phyloP scores from a whole-genome alignment of 2,888 invertebrate species.

The Rapana venosa region DNA sequence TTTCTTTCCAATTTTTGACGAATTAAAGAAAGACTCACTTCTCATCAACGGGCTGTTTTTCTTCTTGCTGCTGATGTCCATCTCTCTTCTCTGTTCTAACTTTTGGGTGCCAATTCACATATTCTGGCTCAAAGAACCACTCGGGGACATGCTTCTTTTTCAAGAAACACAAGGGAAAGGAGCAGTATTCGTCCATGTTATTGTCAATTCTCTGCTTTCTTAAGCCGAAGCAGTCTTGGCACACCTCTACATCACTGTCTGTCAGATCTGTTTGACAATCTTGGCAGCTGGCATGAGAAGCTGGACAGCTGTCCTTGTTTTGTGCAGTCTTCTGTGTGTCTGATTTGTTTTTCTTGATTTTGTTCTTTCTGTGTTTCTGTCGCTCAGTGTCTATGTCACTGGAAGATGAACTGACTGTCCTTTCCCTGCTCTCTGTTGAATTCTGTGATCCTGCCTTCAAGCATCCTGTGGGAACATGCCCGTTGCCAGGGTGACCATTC shows the following conservation, averaged over 20 bases:
- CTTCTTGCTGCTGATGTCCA: not conserved
- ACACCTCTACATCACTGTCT: slow-evolving; percentile 30
- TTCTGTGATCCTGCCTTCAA: not conserved
- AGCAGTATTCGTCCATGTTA: not conserved
- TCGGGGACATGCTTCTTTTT: slow-evolving; percentile 40
- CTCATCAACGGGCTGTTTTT: not conserved
- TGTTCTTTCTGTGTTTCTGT: not conserved
- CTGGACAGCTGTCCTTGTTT: not conserved
- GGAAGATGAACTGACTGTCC: slow-evolving; percentile 10
- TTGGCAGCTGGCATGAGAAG: not conserved
- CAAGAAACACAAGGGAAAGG: not conserved
- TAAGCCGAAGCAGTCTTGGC: slow-evolving; percentile 19
- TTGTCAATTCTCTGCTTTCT: not conserved
- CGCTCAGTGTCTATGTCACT: not conserved
- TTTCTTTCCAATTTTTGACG: too few relatives aligned
- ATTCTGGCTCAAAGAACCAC: slow-evolving; percentile 55
- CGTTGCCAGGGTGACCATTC: slow-evolving; percentile 1
- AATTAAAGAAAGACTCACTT: not conserved
- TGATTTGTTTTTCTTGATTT: not conserved
- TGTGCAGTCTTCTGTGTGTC: not conserved
- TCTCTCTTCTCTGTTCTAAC: not conserved
- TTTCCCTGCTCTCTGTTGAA: not conserved
- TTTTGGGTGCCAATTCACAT: slow-evolving; percentile 46
- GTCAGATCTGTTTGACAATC: slow-evolving; percentile 24
- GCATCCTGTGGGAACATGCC: not conserved